Evolutionary conservation across 2,797 vertebrate genomes (phyloP), one percentile per base, ranked within the genome.

Genomic region (Pristis pectinata): DNA sequence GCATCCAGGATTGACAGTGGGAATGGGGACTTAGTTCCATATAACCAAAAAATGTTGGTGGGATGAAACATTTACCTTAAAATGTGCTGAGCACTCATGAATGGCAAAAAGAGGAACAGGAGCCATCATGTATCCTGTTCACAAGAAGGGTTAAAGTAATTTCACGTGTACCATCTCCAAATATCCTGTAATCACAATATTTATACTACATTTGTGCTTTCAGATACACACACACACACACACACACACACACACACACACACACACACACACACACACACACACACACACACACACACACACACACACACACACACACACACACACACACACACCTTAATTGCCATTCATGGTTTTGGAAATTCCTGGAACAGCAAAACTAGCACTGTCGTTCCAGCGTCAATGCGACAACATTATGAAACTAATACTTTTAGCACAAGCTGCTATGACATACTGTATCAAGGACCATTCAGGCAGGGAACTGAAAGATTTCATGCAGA

Each of bases 371-470:
- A 93, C 37, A 93, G 19, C 27, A 22, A 93, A 30, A 72, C 53
- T 30, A 56, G 49, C 49, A 85, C 49, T 87, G 53, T 61, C n/a
- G 83, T 17, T 15, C 53, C 87, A 41, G 17, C 24, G 64, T 13
- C 41, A 74, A 15, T 37, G 44, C 24, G 15, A 30, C 27, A 74
- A 37, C 27, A 5, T 74, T 74, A 70, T n/a, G 70, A 91, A 3
- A 41, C 87, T 91, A 87, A 91, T 76, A 94, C 92, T 94, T 53
- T 53, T 94, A 94, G 70, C 70, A 76, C 5, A 53, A 30, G 30
- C 70, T 94, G 70, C 5, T 8, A 5, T 94, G 92, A n/a, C 27
- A 94, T 76, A 24, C 9, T 74, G 72, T 44, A 19, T 72, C 37
- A 74, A 53, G 67, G 19, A 74, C 4, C 67, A 74, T 34, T 74